Base-by-base conservation (phyloP, 1,140 invertebrate species). In the Phortica variegata region DNA sequence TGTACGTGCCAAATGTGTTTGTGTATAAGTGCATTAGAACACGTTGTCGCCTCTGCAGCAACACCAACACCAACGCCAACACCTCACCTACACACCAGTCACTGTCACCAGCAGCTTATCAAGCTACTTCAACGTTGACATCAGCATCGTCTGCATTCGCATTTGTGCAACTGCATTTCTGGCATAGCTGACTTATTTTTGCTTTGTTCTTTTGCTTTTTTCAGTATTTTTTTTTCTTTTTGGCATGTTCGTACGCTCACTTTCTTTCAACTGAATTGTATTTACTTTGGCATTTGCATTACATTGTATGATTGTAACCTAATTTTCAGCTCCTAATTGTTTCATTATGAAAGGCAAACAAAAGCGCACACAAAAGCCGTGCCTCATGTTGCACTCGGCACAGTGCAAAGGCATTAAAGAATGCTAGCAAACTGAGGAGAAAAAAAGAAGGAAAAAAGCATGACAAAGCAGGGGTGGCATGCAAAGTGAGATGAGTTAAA, bases 341-440 rank as follows among this genome's bases (percentile, higher is more conserved):
- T 68, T 68, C 63, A 68, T 68, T 68, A 68, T 68, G 63, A 57
- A 57, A n/a, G n/a, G n/a, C n/a, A 56, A 68, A 66, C 63, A 68
- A 66, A 66, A 50, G 21, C 52, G 21, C 23, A 17, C 31, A 33
- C 20, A 54, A 21, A 10, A 26, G 19, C 20, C 18, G 43, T 29
- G 26, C 26, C 12, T 29, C 12, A 41, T 50, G 44, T 33, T 38
- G 42, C 37, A 33, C n/a, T n/a, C n/a, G n/a, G n/a, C n/a, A n/a
- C n/a, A n/a, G n/a, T n/a, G 39, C 52, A 49, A 56, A 50, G 38
- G 40, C 54, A 60, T 58, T 49, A 66, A 66, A 56, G 61, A 60
- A 47, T 49, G 48, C 13, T 18, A 21, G 10, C 37, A 39, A n/a
- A n/a, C n/a, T 31, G 26, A 19, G 26, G 13, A 8, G 17, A 10